phyloP scores from a whole-genome alignment of 2,113 vertebrate genomes.

The Paramisgurnus dabryanus region DNA sequence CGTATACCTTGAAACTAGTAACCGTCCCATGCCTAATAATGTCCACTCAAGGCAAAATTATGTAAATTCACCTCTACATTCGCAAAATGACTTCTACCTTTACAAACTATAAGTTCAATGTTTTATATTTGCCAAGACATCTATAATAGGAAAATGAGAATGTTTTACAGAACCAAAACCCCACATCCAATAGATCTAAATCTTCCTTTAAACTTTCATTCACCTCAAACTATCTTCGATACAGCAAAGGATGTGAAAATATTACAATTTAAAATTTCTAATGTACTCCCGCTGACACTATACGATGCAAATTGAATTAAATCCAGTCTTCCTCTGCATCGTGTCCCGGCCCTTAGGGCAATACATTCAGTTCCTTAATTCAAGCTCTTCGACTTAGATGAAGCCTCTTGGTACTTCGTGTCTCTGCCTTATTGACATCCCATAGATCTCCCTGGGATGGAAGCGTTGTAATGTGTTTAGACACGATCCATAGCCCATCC shows the following conservation, averaged over 20 bases:
- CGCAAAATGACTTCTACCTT: too few species aligned
- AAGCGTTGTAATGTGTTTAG: constrained; percentile 6
- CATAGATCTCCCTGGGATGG: not conserved
- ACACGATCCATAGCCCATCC: constrained; percentile 32
- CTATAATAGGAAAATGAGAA: not conserved
- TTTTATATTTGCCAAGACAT: too few species aligned
- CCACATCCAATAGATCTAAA: not conserved
- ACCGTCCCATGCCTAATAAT: too few species aligned
- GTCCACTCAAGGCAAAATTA: too few species aligned
- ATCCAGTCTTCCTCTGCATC: constrained; percentile 23
- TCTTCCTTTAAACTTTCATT: not conserved
- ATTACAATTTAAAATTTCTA: constrained; percentile 7
- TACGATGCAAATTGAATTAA: constrained; percentile 29
- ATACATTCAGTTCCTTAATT: constrained; percentile 30
- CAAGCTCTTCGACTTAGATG: not conserved
- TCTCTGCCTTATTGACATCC: constrained; percentile 12
- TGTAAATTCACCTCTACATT: too few species aligned
- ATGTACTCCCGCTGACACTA: constrained; percentile 10
- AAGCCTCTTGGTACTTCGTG: constrained; percentile 11
- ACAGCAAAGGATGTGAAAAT: not conserved
- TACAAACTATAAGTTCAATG: too few species aligned
- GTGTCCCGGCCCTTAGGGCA: constrained; percentile 10
- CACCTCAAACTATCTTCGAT: not conserved
- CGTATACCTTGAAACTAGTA: too few species aligned
- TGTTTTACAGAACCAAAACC: too few species aligned